Evolutionary conservation across 2,888 invertebrate species (phyloP).

Genomic region (Brassicogethes aeneus): DNA sequence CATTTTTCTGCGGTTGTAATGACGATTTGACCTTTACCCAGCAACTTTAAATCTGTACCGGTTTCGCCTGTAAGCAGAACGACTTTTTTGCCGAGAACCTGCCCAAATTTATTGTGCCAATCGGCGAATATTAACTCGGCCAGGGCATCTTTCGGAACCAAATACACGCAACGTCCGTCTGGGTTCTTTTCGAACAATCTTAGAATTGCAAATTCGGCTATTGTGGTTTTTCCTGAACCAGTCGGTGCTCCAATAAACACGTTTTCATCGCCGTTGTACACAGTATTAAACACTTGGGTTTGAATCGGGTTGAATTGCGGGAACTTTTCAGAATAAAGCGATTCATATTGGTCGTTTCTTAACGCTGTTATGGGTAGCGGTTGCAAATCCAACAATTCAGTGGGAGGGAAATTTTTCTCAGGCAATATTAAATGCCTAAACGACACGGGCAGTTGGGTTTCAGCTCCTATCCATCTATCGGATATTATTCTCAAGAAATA

Average conservation of each 20-base stretch:
- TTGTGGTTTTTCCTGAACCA: constrained; percentile 87
- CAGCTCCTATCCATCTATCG: constrained; percentile 89
- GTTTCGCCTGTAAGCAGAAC: constrained; percentile 95
- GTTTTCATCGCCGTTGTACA: constrained; percentile 97
- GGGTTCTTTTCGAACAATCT: constrained; percentile 68
- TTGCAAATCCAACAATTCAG: constrained; percentile 92
- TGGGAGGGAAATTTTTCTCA: constrained; percentile 97
- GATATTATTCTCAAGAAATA: constrained; percentile 90
- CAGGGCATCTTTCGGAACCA: constrained; percentile 85
- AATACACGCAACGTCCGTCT: constrained; percentile 83
- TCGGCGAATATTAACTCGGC: constrained; percentile 85
- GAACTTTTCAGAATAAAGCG: constrained; percentile 75
- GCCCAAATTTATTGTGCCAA: constrained; percentile 85
- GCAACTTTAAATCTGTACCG: constrained; percentile 87
- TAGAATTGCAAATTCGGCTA: constrained; percentile 93
- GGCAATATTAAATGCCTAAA: constrained; percentile 95
- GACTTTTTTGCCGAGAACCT: constrained; percentile 70
- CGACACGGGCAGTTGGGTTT: constrained; percentile 93
- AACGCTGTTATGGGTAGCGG: constrained; percentile 91
- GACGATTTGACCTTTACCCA: constrained; percentile 92
- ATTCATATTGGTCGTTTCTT: constrained; percentile 77
- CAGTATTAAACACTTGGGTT: constrained; percentile 97
- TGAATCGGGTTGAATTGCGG: constrained; percentile 98
- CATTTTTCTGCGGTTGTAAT: constrained; percentile 97
- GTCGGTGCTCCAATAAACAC: constrained; percentile 92